These are phyloP conservation scores for Reticulitermes speratus DNA, from an alignment of 1,140 invertebrate species.

Conservation along the genomic window DNA sequence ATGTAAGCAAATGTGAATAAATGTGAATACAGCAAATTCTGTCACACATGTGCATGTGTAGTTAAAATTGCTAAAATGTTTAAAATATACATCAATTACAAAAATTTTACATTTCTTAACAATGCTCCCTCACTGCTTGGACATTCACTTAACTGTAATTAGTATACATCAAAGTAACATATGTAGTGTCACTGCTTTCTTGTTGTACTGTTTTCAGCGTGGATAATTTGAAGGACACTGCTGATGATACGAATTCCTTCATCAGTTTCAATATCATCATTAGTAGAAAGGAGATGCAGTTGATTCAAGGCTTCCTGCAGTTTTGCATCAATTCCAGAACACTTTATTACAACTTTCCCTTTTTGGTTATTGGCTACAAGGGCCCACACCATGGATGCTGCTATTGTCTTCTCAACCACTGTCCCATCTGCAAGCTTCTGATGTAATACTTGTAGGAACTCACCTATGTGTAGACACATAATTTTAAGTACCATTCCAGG, in stretches of 20 bases:
- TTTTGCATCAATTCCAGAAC: constrained; percentile 42
- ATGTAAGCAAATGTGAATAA: too few relatives aligned
- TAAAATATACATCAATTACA: too few relatives aligned
- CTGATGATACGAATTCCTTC: not conserved
- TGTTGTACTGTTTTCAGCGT: not conserved
- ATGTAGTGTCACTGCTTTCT: not conserved
- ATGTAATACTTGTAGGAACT: constrained; percentile 44
- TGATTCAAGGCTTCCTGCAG: constrained; percentile 42
- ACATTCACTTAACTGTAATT: too few relatives aligned
- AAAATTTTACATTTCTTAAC: too few relatives aligned
- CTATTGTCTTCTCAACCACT: constrained; percentile 43
- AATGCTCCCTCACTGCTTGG: too few relatives aligned
- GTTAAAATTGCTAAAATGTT: too few relatives aligned
- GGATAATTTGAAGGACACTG: constrained; percentile 1
- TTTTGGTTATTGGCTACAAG: constrained; percentile 50
- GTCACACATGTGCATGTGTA: too few relatives aligned
- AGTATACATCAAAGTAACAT: too few relatives aligned
- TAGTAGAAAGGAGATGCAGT: not conserved
- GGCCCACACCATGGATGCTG: constrained; percentile 46
- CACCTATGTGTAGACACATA: constrained; percentile 39
- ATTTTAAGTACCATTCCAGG: constrained; percentile 23
- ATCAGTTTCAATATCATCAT: not conserved
- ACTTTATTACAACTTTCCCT: constrained; percentile 48
- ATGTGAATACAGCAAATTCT: too few relatives aligned
- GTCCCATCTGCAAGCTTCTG: constrained; percentile 41